Evolutionary conservation across 1,140 invertebrate genomes (phyloP).

Genomic region (Coelopa frigida): DNA sequence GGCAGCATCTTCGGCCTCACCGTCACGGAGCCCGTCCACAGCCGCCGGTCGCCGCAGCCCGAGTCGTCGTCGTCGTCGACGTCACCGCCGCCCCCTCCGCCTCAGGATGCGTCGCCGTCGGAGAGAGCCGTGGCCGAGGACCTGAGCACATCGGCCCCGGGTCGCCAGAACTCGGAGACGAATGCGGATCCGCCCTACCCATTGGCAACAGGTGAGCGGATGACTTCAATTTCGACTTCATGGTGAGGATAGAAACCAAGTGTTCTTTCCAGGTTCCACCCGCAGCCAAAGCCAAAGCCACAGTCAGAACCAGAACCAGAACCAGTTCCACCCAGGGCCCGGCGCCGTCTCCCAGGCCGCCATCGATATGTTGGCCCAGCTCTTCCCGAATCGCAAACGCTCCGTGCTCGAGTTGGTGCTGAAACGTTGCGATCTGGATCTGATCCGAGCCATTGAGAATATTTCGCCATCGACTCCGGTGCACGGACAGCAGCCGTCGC

Average conservation of each 20-base stretch:
- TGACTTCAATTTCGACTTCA: too few species aligned
- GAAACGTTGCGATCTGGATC: slow-evolving; percentile 75
- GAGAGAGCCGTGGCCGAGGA: background rate
- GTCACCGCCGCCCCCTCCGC: background rate
- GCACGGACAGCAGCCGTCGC: slow-evolving; percentile 1
- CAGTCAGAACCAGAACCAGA: too few species aligned
- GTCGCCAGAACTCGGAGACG: background rate
- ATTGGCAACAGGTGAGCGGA: too few species aligned
- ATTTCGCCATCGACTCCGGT: slow-evolving; percentile 21
- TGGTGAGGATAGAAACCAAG: too few species aligned
- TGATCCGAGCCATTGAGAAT: slow-evolving; percentile 56
- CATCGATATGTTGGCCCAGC: slow-evolving; percentile 73
- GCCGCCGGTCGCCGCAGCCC: slow-evolving; percentile 20
- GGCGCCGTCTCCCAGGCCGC: slow-evolving; percentile 55
- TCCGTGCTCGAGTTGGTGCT: slow-evolving; percentile 81
- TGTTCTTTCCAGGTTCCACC: too few species aligned
- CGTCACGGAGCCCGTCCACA: slow-evolving; percentile 56
- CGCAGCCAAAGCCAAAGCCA: too few species aligned
- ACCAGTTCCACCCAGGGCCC: too few species aligned
- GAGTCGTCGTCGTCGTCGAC: too few species aligned
- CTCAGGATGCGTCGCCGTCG: background rate
- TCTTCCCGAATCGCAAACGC: slow-evolving; percentile 82
- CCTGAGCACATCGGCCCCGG: background rate
- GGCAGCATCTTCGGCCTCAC: slow-evolving; percentile 85
- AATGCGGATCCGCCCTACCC: too few species aligned